Evolutionary conservation across 2,888 invertebrate genomes (phyloP).

Genomic region (Phyllotreta cruciferae): DNA sequence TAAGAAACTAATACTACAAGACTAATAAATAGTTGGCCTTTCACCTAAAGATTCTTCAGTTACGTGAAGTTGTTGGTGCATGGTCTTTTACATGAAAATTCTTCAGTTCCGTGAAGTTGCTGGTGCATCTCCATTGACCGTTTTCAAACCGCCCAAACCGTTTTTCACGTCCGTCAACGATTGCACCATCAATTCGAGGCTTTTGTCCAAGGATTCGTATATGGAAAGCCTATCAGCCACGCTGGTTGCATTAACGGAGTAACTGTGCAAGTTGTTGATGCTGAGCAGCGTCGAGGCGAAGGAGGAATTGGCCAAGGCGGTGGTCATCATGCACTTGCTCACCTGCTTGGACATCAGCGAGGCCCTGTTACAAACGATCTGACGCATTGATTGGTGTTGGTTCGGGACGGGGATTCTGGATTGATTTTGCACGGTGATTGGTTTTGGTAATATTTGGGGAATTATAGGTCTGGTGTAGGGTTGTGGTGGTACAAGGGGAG

Average conservation of each 20-base stretch:
- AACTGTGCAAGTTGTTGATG: conserved; percentile 59
- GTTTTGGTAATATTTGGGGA: too few species aligned
- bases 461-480: too few species aligned
- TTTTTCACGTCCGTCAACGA: conserved; percentile 9
- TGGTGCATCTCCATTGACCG: too few species aligned
- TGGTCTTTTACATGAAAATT: too few species aligned
- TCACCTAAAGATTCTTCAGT: too few species aligned
- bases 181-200: conserved; percentile 57
- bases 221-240: conserved; percentile 61
- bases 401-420: neutral
- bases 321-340: conserved; percentile 4
- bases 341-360: neutral
- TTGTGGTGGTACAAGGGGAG: too few species aligned
- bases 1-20: too few species aligned
- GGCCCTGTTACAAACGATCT: neutral
- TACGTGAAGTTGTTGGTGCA: too few species aligned
- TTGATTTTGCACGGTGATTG: too few species aligned
- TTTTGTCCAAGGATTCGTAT: conserved; percentile 64
- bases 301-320: conserved; percentile 65
- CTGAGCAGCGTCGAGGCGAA: conserved; percentile 62
- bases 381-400: conserved; percentile 1
- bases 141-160: too few species aligned
- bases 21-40: neutral
- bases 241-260: conserved; percentile 31
- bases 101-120: too few species aligned